Evolutionary conservation across 2,888 invertebrate genomes (phyloP).

Genomic region (Protonemura montana): DNA sequence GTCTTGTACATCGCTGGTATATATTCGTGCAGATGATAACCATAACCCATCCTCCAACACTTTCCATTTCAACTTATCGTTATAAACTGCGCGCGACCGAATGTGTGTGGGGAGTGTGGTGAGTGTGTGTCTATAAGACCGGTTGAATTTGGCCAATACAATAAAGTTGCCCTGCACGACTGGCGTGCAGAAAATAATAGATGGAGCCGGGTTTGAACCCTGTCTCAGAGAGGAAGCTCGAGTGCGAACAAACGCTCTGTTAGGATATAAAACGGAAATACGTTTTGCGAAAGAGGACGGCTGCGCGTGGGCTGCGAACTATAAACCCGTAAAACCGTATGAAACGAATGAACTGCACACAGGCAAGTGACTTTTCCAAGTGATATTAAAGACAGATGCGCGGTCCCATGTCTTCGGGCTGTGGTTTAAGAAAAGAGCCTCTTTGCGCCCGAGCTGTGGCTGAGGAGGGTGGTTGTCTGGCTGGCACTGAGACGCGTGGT

Average conservation of each 20-base stretch:
- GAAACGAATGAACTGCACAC: neutral
- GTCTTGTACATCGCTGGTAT: neutral
- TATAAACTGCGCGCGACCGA: neutral
- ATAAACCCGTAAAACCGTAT: neutral
- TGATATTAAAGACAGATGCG: conserved; percentile 37
- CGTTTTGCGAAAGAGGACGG: conserved; percentile 24
- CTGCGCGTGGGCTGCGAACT: neutral
- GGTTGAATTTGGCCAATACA: conserved; percentile 20
- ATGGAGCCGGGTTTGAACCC: conserved; percentile 35
- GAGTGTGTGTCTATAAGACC: neutral
- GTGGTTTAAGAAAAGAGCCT: neutral
- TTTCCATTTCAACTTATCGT: neutral
- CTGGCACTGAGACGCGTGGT: neutral
- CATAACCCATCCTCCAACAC: neutral
- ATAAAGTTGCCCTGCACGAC: neutral
- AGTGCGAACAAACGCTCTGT: conserved; percentile 37
- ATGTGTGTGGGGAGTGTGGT: neutral
- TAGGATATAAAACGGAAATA: conserved; percentile 28
- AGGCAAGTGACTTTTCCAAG: conserved; percentile 24
- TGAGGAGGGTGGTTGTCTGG: neutral
- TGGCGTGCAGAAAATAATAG: conserved; percentile 24
- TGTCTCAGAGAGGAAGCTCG: conserved; percentile 28
- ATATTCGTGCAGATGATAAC: conserved; percentile 2
- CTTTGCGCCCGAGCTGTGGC: neutral
- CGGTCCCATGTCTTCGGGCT: neutral